Conservation (phyloP, 2,113 vertebrate species). For the Chamaea fasciata region DNA sequence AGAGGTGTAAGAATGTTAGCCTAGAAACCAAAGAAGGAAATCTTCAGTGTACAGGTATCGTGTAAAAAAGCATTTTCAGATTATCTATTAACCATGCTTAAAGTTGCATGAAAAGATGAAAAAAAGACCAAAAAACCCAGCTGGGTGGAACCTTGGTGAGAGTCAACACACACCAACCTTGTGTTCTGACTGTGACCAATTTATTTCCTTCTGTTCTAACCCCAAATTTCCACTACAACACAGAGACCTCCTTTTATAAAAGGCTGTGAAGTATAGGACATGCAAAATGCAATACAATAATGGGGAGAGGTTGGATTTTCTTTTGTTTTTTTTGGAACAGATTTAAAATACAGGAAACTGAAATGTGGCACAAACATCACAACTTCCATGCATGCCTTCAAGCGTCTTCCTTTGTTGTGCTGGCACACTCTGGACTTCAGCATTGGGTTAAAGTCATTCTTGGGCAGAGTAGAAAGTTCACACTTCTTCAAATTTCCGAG, state of each 20-base stretch:
- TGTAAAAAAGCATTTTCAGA: not conserved
- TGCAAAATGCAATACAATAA: too few species aligned
- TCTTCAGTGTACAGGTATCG: accelerated
- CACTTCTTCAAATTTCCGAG: too few species aligned
- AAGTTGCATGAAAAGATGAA: not conserved
- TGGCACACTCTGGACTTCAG: too few species aligned
- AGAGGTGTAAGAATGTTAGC: not conserved
- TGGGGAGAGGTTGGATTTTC: too few species aligned
- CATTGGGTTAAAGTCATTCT: too few species aligned
- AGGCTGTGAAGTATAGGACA: too few species aligned
- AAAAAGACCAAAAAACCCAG: not conserved
- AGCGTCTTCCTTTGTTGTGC: too few species aligned
- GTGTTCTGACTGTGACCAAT: constrained; percentile 65
- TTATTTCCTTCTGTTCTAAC: constrained; percentile 73
- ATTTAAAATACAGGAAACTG: too few species aligned
- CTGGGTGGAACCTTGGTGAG: not conserved
- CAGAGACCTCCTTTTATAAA: constrained; percentile 54
- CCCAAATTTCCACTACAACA: constrained; percentile 64
- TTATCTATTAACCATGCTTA: not conserved
- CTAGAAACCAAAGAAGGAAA: not conserved
- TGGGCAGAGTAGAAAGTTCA: too few species aligned
- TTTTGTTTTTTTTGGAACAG: too few species aligned
- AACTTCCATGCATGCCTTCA: too few species aligned
- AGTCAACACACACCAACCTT: not conserved
- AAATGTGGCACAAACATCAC: too few species aligned